phyloP scores from a whole-genome alignment of 2,113 vertebrate genomes.

The Mormoops blainvillei region DNA sequence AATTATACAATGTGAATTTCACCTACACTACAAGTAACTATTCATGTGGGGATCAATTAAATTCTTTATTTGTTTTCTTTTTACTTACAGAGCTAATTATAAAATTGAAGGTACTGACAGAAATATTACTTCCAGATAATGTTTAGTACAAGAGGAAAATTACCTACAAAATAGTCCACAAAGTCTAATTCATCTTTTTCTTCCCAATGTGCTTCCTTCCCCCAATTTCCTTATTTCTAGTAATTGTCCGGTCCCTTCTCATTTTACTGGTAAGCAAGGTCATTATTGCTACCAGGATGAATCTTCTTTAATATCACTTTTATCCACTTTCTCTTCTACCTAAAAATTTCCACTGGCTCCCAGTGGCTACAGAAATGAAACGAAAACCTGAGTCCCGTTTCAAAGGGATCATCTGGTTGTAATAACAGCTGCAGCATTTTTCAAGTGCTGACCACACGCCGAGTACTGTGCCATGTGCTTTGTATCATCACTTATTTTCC shows the following conservation, averaged over 20 bases:
- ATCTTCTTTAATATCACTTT: neutral
- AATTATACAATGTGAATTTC: neutral
- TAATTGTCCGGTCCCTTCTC: neutral
- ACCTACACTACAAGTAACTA: neutral
- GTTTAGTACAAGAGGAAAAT: neutral
- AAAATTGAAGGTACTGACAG: neutral
- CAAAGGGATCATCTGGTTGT: neutral
- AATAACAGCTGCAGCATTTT: neutral
- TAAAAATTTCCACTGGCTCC: neutral
- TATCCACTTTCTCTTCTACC: neutral
- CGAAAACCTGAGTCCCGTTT: neutral
- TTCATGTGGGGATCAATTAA: neutral
- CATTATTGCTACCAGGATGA: neutral
- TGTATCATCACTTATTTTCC: neutral
- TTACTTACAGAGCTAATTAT: neutral
- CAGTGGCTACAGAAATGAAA: neutral
- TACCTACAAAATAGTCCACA: neutral
- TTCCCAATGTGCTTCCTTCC: neutral
- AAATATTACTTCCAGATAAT: neutral
- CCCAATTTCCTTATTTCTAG: neutral
- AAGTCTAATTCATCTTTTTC: neutral
- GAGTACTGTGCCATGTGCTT: neutral
- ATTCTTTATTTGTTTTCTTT: constrained; percentile 15
- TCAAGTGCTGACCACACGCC: neutral
- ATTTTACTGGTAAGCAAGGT: neutral